These are phyloP conservation scores for Cephus sareptanus DNA, from an alignment of 2,888 invertebrate species.

Conservation along the genomic window DNA sequence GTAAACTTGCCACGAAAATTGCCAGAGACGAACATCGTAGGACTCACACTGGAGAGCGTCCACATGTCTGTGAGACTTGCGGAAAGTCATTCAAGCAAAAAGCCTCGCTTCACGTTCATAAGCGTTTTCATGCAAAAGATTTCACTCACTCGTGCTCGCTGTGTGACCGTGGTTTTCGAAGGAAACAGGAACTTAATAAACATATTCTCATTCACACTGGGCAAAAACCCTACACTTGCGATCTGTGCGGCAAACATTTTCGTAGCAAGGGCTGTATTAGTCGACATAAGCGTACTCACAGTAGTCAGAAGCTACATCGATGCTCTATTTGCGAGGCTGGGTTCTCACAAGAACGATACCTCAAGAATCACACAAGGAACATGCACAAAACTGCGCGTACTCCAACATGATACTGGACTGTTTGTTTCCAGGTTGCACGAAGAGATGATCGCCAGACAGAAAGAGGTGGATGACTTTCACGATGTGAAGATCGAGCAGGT, in stretches of 20 bases:
- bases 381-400: slow-evolving; percentile 25
- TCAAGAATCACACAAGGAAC: slow-evolving; percentile 64
- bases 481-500: slow-evolving; percentile 23
- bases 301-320: slow-evolving; percentile 52
- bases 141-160: slow-evolving; percentile 33
- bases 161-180: slow-evolving; percentile 65
- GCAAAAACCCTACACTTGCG: slow-evolving; percentile 64
- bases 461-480: slow-evolving; percentile 9
- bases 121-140: slow-evolving; percentile 38
- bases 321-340: slow-evolving; percentile 65
- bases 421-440: slow-evolving; percentile 39
- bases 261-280: slow-evolving; percentile 66
- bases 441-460: slow-evolving; percentile 19
- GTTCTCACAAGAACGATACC: slow-evolving; percentile 68
- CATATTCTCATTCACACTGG: slow-evolving; percentile 67
- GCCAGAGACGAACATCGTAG: slow-evolving; percentile 53
- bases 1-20: slow-evolving; percentile 45
- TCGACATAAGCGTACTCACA: slow-evolving; percentile 69
- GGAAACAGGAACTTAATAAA: slow-evolving; percentile 65
- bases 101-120: slow-evolving; percentile 67
- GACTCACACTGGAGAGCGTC: slow-evolving; percentile 54
- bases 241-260: slow-evolving; percentile 68
- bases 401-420: slow-evolving; percentile 15
- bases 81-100: slow-evolving; percentile 64
- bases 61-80: slow-evolving; percentile 65